Percentiles rank a stretch among this genome's conserved stretches.
These are phyloP conservation scores for Lanius ludovicianus DNA, from an alignment of 2,113 vertebrate species.

Conservation along the genomic window DNA sequence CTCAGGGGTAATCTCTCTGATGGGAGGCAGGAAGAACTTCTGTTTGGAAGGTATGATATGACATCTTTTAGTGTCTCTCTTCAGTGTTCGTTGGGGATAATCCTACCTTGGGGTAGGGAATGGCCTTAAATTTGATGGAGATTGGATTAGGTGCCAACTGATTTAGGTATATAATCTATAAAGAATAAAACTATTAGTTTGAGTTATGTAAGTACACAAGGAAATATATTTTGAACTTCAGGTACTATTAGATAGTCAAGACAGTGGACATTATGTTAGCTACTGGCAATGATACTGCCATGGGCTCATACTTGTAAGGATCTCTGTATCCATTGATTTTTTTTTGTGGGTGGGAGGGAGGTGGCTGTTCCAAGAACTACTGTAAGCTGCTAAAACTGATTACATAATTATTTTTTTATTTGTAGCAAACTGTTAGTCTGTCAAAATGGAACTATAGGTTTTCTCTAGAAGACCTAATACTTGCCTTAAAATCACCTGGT, in stretches of 20 bases:
- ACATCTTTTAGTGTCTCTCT: background rate
- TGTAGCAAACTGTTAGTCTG: background rate
- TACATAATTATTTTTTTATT: background rate
- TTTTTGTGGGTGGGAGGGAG: background rate
- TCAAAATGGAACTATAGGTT: background rate
- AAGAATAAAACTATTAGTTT: background rate
- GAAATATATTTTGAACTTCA: background rate
- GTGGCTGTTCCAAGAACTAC: background rate
- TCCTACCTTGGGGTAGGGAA: background rate
- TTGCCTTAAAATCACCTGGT: background rate
- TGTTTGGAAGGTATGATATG: background rate
- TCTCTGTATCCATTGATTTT: background rate
- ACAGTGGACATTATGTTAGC: background rate
- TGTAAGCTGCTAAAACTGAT: background rate
- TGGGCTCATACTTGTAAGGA: accelerated
- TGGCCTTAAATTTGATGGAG: background rate
- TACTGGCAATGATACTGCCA: background rate
- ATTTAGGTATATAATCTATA: background rate
- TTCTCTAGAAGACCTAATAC: background rate
- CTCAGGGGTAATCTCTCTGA: background rate
- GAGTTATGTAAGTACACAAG: background rate
- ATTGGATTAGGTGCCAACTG: background rate
- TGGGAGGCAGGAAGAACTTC: background rate
- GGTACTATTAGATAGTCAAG: background rate
- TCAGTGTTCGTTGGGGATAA: background rate